Evolutionary conservation across 1,140 invertebrate genomes (phyloP).

Genomic region (Leptopilina clavipes): DNA sequence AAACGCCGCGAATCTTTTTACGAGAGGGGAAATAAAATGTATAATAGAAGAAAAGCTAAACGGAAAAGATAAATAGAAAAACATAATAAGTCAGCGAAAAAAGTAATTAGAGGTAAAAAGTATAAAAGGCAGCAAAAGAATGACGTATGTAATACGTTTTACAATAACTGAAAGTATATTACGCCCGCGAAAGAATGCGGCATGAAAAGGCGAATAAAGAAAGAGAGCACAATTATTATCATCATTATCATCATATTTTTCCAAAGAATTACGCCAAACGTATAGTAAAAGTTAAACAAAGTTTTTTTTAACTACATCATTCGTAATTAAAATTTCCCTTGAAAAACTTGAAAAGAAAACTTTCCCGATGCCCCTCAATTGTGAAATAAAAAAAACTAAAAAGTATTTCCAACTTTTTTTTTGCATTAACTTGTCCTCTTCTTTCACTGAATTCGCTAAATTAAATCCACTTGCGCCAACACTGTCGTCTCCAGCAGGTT

Average conservation of each 20-base stretch:
- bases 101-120: slow-evolving; percentile 13
- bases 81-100: neutral
- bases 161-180: slow-evolving; percentile 3
- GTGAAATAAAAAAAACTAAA: neutral
- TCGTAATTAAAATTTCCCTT: neutral
- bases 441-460: slow-evolving; percentile 5
- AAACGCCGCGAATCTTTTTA: neutral
- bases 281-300: too few species aligned
- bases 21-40: neutral
- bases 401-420: too few species aligned
- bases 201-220: neutral
- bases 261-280: too few species aligned
- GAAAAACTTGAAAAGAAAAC: neutral
- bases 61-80: neutral
- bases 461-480: neutral
- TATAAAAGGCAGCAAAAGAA: slow-evolving; percentile 6
- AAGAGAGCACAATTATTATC: neutral
- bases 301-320: too few species aligned
- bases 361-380: too few species aligned
- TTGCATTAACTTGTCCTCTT: too few species aligned
- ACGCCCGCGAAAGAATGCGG: neutral
- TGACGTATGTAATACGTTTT: neutral
- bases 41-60: slow-evolving; percentile 12
- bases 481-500: neutral
- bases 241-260: too few species aligned